A percentile compares a stretch with the other conserved stretches of the same genome.
These are phyloP conservation scores for Muntiacus muntjak DNA, from an alignment of 2,113 vertebrate genomes.

Conservation along the genomic window DNA sequence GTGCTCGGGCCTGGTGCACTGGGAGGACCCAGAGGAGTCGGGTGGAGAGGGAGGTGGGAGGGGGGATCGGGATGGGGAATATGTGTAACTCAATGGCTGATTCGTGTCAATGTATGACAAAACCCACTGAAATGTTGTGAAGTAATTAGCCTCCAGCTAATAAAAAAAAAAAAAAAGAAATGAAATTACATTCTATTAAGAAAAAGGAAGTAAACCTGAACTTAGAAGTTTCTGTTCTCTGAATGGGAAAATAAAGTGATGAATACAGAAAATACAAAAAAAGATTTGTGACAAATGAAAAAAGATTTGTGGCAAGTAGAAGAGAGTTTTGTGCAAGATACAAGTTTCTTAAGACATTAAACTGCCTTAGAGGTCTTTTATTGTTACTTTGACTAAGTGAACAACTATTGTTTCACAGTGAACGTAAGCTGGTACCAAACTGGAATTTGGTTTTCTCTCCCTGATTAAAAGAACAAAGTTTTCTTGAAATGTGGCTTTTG, in stretches of 20 bases:
- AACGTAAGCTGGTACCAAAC: background rate
- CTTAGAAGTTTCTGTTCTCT: background rate
- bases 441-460: background rate
- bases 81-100: too few relatives aligned
- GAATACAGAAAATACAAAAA: background rate
- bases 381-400: background rate
- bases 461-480: background rate
- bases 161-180: too few relatives aligned
- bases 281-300: background rate
- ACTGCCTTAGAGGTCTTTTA: background rate
- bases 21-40: too few relatives aligned
- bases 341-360: background rate
- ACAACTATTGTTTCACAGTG: background rate
- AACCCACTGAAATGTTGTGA: too few relatives aligned
- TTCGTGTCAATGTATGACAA: too few relatives aligned
- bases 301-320: background rate
- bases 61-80: too few relatives aligned
- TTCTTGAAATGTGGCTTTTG: background rate
- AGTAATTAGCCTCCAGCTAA: too few relatives aligned
- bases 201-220: background rate
- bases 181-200: background rate
- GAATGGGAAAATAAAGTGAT: background rate
- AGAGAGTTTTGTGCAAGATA: background rate
- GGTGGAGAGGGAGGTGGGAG: too few relatives aligned
- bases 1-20: too few relatives aligned